Percentiles rank a stretch among this genome's conserved stretches.
Conservation (phyloP, 2,797 vertebrate genomes). For the Sebastes taczanowskii region DNA sequence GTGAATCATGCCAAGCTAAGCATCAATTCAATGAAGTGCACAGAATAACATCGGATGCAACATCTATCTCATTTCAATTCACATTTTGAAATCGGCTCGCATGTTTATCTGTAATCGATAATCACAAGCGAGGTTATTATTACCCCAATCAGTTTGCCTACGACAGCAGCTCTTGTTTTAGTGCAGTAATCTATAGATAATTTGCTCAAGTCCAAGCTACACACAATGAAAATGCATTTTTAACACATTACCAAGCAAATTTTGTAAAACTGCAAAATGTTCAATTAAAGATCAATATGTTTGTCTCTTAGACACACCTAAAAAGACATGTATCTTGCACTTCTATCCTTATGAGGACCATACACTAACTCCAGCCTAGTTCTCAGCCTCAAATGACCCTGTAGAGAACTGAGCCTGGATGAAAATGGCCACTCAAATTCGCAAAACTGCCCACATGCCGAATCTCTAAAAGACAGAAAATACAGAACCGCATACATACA, state of each 20-base stretch:
- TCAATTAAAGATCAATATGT: neutral
- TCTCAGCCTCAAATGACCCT: neutral
- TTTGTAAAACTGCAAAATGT: conserved; percentile 12
- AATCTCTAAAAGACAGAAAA: conserved; percentile 4
- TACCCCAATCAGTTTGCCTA: neutral
- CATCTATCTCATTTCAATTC: conserved; percentile 14
- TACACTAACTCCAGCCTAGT: neutral
- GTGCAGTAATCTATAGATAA: neutral
- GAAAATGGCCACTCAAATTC: conserved; percentile 1
- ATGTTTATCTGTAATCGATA: conserved; percentile 53
- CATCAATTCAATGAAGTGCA: conserved; percentile 1
- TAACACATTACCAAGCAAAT: neutral
- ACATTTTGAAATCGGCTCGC: conserved; percentile 15
- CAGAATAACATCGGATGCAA: conserved; percentile 1
- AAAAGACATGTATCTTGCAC: neutral
- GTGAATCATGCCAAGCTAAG: conserved; percentile 37
- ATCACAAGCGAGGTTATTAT: conserved; percentile 17
- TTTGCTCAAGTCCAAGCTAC: neutral
- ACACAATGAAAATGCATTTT: neutral
- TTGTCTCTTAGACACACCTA: neutral
- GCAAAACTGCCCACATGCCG: neutral
- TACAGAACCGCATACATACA: neutral
- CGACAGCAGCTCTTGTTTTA: conserved; percentile 33
- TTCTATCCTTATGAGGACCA: neutral
- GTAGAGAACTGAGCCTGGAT: neutral